phyloP scores from a whole-genome alignment of 2,113 vertebrate species.

The Craseonycteris thonglongyai region DNA sequence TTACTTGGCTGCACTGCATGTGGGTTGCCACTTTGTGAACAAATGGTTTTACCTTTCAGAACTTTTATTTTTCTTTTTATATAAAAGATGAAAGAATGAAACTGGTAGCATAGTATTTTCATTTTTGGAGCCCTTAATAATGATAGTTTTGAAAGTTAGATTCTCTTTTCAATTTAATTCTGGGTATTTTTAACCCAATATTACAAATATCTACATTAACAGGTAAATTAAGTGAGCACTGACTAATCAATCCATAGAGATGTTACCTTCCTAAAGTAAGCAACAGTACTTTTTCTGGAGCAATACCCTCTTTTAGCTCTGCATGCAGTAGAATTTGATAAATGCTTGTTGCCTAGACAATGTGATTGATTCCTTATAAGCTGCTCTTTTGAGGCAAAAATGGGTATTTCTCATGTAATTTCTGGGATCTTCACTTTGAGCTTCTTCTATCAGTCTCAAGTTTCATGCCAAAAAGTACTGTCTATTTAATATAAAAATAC shows the following conservation, averaged over 20 bases:
- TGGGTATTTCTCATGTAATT: not conserved
- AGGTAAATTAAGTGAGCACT: not conserved
- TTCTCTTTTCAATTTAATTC: not conserved
- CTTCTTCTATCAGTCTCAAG: not conserved
- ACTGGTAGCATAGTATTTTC: not conserved
- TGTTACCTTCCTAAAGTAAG: not conserved
- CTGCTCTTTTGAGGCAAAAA: not conserved
- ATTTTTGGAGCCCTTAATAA: not conserved
- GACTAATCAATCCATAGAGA: not conserved
- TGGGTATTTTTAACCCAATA: not conserved
- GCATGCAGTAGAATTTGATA: not conserved
- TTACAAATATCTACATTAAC: not conserved
- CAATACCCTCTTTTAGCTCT: not conserved
- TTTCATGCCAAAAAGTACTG: not conserved
- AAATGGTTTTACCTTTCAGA: not conserved
- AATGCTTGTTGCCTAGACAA: not conserved
- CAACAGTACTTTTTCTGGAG: not conserved
- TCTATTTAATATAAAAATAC: not conserved
- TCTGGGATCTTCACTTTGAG: not conserved
- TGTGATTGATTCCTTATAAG: not conserved
- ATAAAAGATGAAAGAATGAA: not conserved
- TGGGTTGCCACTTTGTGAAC: not conserved
- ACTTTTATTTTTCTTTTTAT: not conserved
- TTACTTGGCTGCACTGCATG: not conserved
- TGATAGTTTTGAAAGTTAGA: not conserved